Conservation (phyloP, 2,113 vertebrate genomes). For the Podarcis raffonei region DNA sequence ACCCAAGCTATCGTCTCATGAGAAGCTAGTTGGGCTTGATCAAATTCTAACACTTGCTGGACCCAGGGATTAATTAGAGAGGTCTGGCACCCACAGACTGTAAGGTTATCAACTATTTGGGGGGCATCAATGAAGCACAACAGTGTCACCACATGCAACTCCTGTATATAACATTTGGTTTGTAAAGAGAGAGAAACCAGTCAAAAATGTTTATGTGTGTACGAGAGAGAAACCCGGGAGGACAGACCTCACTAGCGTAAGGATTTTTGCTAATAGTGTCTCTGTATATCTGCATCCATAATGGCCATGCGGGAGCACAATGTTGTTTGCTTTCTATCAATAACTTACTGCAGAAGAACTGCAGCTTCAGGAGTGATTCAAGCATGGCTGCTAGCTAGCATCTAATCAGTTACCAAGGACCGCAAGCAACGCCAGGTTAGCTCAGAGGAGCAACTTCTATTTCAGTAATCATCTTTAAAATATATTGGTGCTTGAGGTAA, state of each 20-base stretch:
- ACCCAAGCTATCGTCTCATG: too few species aligned
- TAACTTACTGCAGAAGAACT: background rate
- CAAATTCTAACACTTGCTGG: too few species aligned
- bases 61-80: too few species aligned
- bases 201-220: background rate
- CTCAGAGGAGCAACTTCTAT: background rate
- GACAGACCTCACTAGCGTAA: background rate
- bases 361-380: background rate
- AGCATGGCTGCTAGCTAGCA: background rate
- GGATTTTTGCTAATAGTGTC: background rate
- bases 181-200: background rate
- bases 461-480: slow-evolving; percentile 2
- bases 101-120: background rate
- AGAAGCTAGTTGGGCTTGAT: too few species aligned
- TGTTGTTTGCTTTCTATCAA: background rate
- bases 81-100: too few species aligned
- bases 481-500: slow-evolving; percentile 2
- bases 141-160: background rate
- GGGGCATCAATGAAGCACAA: background rate
- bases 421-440: slow-evolving; percentile 1
- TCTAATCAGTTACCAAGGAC: background rate
- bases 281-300: background rate
- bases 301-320: background rate
- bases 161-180: background rate
- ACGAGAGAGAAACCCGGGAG: background rate